Evolutionary conservation across 2,888 invertebrate species (phyloP).

Genomic region (Beris morrisii): DNA sequence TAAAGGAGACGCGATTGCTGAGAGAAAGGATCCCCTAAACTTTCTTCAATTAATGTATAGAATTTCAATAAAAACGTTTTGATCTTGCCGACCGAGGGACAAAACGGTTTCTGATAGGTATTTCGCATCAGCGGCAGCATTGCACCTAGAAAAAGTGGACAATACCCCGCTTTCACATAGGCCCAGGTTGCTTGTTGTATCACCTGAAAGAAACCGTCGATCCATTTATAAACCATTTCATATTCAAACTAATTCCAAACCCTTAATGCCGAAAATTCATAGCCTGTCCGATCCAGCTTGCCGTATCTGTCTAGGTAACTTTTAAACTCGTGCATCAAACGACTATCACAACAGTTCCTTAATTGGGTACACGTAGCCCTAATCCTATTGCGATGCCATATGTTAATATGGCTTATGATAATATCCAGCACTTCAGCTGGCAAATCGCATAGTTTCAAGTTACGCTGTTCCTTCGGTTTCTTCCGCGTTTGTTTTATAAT

Average conservation of each 20-base stretch:
- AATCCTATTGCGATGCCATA: conserved; percentile 47
- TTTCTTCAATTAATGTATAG: conserved; percentile 43
- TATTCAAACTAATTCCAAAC: conserved; percentile 32
- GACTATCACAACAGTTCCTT: conserved; percentile 42
- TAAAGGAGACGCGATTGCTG: conserved; percentile 44
- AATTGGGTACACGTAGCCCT: conserved; percentile 45
- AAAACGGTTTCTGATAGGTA: conserved; percentile 40
- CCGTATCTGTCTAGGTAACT: conserved; percentile 38
- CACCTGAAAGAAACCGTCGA: conserved; percentile 37
- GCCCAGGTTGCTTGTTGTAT: conserved; percentile 41
- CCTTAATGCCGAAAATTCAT: conserved; percentile 42
- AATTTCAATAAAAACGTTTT: conserved; percentile 45
- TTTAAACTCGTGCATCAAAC: conserved; percentile 45
- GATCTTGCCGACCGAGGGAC: conserved; percentile 42
- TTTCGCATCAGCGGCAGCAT: conserved; percentile 44
- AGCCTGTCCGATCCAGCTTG: conserved; percentile 38
- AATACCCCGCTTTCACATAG: conserved; percentile 41
- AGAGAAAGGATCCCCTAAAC: conserved; percentile 38
- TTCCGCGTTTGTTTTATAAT: background rate
- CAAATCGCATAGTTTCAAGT: conserved; percentile 41
- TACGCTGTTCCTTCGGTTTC: conserved; percentile 4
- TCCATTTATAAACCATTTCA: background rate
- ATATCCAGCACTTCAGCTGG: conserved; percentile 45
- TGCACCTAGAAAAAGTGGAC: conserved; percentile 44
- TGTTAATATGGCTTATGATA: conserved; percentile 45